Conservation (phyloP, 2,888 invertebrate genomes). For the Epistrophella euchroma region DNA sequence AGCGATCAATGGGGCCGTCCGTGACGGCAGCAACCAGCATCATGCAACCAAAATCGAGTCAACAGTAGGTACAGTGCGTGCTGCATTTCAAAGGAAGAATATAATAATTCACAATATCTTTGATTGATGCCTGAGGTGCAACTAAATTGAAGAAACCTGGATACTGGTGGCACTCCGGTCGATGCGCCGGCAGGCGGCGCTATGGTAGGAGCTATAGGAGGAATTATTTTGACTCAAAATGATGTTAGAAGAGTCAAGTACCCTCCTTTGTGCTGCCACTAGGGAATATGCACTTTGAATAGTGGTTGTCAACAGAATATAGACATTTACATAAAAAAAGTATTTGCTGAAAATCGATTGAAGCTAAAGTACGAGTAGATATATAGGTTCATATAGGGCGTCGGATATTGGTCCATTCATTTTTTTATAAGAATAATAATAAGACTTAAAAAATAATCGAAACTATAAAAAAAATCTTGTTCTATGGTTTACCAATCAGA, state of each 20-base stretch:
- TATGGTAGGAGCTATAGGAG: conserved; percentile 29
- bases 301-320: conserved; percentile 44
- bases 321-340: conserved; percentile 57
- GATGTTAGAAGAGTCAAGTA: conserved; percentile 37
- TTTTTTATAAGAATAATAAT: not conserved
- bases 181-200: not conserved
- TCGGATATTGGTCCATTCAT: not conserved
- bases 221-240: conserved; percentile 46
- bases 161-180: not conserved
- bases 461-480: too few species aligned
- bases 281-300: conserved; percentile 56
- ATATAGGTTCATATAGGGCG: not conserved
- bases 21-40: too few species aligned
- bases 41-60: conserved; percentile 3
- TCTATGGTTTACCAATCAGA: too few species aligned
- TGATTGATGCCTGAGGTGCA: conserved; percentile 47
- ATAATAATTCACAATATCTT: conserved; percentile 30
- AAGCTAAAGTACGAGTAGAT: conserved; percentile 47
- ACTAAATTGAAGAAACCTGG: conserved; percentile 51
- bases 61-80: conserved; percentile 30
- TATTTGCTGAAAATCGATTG: conserved; percentile 56
- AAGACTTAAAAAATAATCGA: too few species aligned
- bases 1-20: conserved; percentile 8
- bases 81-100: conserved; percentile 45
- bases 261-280: conserved; percentile 56